Evolutionary conservation across 2,888 invertebrate species (phyloP).

Genomic region (Notodromas monacha): DNA sequence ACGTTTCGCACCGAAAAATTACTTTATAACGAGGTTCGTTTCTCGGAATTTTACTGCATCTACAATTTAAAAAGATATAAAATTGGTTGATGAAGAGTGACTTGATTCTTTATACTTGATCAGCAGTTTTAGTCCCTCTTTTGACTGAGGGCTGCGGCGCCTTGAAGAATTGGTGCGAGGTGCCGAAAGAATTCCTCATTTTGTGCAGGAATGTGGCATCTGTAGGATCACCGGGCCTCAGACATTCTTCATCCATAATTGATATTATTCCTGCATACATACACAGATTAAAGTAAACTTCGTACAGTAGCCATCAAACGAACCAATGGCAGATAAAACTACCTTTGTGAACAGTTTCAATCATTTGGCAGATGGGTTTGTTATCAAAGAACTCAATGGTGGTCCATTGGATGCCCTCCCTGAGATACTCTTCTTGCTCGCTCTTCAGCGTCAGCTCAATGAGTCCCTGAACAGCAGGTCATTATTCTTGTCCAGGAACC

Average conservation of each 20-base stretch:
- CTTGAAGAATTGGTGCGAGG: not conserved
- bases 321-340: no score
- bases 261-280: conserved; percentile 35
- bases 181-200: conserved; percentile 20
- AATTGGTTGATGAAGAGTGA: no score
- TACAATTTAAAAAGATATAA: no score
- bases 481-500: conserved; percentile 75
- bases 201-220: conserved; percentile 52
- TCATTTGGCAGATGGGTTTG: conserved; percentile 64
- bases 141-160: not conserved
- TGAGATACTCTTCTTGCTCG: conserved; percentile 70
- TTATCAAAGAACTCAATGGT: conserved; percentile 66
- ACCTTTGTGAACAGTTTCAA: conserved; percentile 62
- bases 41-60: no score
- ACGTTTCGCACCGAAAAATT: no score
- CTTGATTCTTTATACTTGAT: no score
- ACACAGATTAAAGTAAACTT: no score
- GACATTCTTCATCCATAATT: conserved; percentile 61
- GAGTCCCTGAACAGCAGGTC: conserved; percentile 56
- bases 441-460: no score
- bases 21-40: no score
- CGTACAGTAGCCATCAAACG: no score
- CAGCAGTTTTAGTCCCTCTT: no score
- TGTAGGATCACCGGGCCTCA: conserved; percentile 53
- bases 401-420: conserved; percentile 70